phyloP scores from a whole-genome alignment of 2,888 invertebrate species.

The Stenurella melanura region DNA sequence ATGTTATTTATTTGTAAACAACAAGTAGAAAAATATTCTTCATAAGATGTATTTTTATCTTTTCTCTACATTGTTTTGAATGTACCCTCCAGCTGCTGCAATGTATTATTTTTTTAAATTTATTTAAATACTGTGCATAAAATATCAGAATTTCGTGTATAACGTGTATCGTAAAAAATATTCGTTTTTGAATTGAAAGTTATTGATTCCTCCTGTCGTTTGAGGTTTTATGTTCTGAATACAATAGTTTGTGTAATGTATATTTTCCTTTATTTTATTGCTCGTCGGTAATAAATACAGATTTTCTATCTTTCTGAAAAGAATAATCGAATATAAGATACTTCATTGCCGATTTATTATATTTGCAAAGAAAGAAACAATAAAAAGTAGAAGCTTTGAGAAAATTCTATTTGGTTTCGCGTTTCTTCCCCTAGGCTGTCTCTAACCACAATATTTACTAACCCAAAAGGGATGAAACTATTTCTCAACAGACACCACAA shows the following conservation, averaged over 20 bases:
- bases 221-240: conserved; percentile 10
- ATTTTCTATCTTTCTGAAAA: conserved; percentile 52
- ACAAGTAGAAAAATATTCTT: too few relatives aligned
- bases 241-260: conserved; percentile 19
- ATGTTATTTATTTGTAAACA: too few relatives aligned
- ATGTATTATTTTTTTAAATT: too few relatives aligned
- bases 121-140: too few relatives aligned
- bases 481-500: conserved; percentile 52
- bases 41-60: too few relatives aligned
- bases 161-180: not conserved
- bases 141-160: not conserved
- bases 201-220: not conserved
- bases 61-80: too few relatives aligned
- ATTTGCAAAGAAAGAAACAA: conserved; percentile 59
- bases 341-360: conserved; percentile 62
- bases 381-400: conserved; percentile 59
- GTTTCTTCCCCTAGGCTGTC: conserved; percentile 57
- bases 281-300: conserved; percentile 40
- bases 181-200: not conserved
- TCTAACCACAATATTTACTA: conserved; percentile 61
- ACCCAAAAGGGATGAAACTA: conserved; percentile 58
- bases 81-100: too few relatives aligned
- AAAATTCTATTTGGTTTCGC: conserved; percentile 60
- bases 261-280: conserved; percentile 34
- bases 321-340: conserved; percentile 59